Base-by-base conservation (phyloP, 2,888 invertebrate species). In the Drosophila atripex region DNA sequence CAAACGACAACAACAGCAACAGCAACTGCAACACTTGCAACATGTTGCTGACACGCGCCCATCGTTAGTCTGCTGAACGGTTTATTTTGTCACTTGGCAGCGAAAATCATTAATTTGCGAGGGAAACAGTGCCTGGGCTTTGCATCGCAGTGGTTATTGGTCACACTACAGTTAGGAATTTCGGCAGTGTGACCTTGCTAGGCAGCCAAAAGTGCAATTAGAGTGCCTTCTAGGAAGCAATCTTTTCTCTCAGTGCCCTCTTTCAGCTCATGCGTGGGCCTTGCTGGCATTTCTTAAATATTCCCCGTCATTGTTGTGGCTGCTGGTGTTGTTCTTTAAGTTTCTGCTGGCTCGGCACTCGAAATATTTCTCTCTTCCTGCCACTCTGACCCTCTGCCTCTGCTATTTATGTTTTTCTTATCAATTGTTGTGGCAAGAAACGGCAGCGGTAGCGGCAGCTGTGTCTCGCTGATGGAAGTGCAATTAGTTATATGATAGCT, bases 11-110 rank as follows among this genome's bases (percentile, higher is more conserved):
- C 47, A 69, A 52, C 25, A 21, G 8, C 38, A 51, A 58, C 49
- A 55, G 21, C 21, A 23, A 55, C 51, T 25, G 43, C 46, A 41
- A 18, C 39, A 43, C 8, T 50, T 43, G 54, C 61, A 58, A 71
- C 56, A 46, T 70, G 70, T 69, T 64, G 75, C 75, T 76, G 80
- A 86, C 78, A 83, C 88, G 77, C 79, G 78, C 79, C 75, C 86
- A 88, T 88, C 88, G 88, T 88, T 88, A 88, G 82, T 75, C 75
- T 74, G 71, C 18, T 45, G 52, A 61, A 55, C 39, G 30, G 70
- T 51, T 43, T 49, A 52, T 9, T 35, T 49, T 38, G 55, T n/a
- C 51, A 51, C 45, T 28, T 28, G 7, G 6, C 8, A 28, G 45
- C 21, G 21, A 63, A 51, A 38, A 41, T 16, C 7, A 16, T 9